Percentiles rank a stretch among this genome's conserved stretches.
Evolutionary conservation across 2,797 vertebrate genomes (phyloP).

Genomic region (Phalloptychus januarius): DNA sequence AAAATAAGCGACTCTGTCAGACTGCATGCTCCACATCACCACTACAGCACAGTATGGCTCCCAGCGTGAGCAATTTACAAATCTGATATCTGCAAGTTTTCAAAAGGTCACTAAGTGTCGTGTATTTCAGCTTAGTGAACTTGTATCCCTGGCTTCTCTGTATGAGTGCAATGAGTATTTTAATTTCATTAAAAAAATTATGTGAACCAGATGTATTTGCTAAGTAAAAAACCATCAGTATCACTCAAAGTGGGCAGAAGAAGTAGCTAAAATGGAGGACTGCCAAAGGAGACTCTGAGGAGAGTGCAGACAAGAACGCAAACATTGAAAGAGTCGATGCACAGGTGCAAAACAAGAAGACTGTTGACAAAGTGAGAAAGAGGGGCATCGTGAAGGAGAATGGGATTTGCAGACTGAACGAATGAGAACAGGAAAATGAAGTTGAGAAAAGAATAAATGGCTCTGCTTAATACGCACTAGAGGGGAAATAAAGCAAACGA

Average conservation of each 20-base stretch:
- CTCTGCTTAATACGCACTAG: conserved; percentile 16
- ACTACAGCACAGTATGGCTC: conserved; percentile 51
- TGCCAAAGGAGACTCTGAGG: conserved; percentile 40
- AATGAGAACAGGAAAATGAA: conserved; percentile 28
- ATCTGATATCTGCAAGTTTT: conserved; percentile 63
- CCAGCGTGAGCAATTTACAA: conserved; percentile 61
- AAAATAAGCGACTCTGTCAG: conserved; percentile 33
- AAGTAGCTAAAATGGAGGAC: conserved; percentile 42
- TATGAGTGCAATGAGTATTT: conserved; percentile 26
- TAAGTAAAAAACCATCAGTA: conserved; percentile 46
- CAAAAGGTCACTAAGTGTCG: conserved; percentile 68
- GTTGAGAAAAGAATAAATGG: conserved; percentile 9
- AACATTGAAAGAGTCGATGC: conserved; percentile 6
- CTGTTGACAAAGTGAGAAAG: conserved; percentile 19
- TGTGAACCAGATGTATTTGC: conserved; percentile 43
- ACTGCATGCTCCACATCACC: conserved; percentile 39
- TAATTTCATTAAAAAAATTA: conserved; percentile 30
- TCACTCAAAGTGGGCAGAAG: conserved; percentile 27
- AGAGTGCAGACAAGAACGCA: conserved; percentile 8
- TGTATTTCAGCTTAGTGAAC: conserved; percentile 45
- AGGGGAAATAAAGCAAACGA: conserved; percentile 20
- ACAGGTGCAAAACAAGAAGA: conserved; percentile 19
- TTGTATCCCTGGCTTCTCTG: conserved; percentile 24
- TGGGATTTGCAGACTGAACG: conserved; percentile 38
- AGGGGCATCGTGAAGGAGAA: conserved; percentile 3